A percentile compares a stretch with the other conserved stretches of the same genome.
These are phyloP conservation scores for Melanostoma mellinum DNA, from an alignment of 2,888 invertebrate genomes.

Conservation along the genomic window DNA sequence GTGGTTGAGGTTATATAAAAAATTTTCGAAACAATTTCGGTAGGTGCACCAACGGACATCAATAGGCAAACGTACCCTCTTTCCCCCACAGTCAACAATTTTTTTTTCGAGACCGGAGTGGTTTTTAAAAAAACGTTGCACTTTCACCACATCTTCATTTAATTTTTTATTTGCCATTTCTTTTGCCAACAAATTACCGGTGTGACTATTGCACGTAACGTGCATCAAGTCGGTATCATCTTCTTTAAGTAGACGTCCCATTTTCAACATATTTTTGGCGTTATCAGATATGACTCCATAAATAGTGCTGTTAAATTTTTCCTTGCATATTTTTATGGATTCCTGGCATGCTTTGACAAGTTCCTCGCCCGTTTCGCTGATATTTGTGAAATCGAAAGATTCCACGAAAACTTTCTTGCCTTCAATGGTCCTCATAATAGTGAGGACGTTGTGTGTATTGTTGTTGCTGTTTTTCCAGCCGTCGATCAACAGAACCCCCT, in stretches of 20 bases:
- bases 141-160: neutral
- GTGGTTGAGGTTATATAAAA: neutral
- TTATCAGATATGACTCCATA: constrained; percentile 4
- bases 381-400: constrained; percentile 29
- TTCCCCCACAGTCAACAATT: constrained; percentile 6
- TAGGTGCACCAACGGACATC: constrained; percentile 13
- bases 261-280: constrained; percentile 7
- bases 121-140: constrained; percentile 10
- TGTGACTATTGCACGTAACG: constrained; percentile 8
- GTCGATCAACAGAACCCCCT: constrained; percentile 31
- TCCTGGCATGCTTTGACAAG: neutral
- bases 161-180: constrained; percentile 7
- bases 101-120: constrained; percentile 5
- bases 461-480: constrained; percentile 29
- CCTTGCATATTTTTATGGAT: constrained; percentile 2
- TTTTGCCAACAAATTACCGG: constrained; percentile 17
- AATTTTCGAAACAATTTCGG: constrained; percentile 9
- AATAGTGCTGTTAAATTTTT: constrained; percentile 1
- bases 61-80: constrained; percentile 9
- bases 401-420: constrained; percentile 7
- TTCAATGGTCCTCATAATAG: constrained; percentile 6
- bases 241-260: neutral
- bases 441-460: constrained; percentile 14
- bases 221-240: neutral
- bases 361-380: constrained; percentile 17